Evolutionary conservation across 2,888 invertebrate species (phyloP), one percentile per base, ranked within the genome.

Genomic region (Diarsia rubi): DNA sequence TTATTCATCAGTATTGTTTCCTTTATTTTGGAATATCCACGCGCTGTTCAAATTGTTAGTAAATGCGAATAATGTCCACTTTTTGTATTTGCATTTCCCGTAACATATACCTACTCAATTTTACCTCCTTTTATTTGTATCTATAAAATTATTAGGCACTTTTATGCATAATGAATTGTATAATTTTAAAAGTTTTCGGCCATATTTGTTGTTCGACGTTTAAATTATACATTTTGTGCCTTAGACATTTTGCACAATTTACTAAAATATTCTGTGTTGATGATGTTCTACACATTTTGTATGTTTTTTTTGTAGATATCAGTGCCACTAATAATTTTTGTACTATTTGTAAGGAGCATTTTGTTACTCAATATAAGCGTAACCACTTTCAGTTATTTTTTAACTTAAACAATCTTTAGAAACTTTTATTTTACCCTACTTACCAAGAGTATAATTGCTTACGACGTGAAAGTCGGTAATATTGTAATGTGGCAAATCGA

Each of bases 331-430:
- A 85, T 89, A 88, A 84, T 91, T 88, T 87, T 88, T 88, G 89
- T 88, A 85, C 85, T 90, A 91, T 86, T 90, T 90, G 75, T 92
- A 93, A 92, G 91, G 87, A 93, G 93, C 94, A 94, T 94, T 95
- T 93, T 89, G 92, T 92, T 95, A 95, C 93, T 94, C 93, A 93
- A 86, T 89, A 84, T 93, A 93, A 93, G 93, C 87, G 89, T 93
- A 92, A 90, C 85, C 89, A 91, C 87, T 88, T 92, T 91, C 88
- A 85, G 88, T 87, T 92, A 90, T 90, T 91, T 91, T 72, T 91
- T 91, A 92, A 89, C 87, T 75, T 80, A 80, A 82, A 88, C 85
- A 86, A 88, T 88, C 84, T 88, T 90, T 90, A 84, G 89, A 88
- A 86, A 88, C 88, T 86, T 91, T 90, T 90, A 89, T 91, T 91